Evolutionary conservation across 2,113 vertebrate genomes (phyloP).

Genomic region (Pangasianodon gigas): DNA sequence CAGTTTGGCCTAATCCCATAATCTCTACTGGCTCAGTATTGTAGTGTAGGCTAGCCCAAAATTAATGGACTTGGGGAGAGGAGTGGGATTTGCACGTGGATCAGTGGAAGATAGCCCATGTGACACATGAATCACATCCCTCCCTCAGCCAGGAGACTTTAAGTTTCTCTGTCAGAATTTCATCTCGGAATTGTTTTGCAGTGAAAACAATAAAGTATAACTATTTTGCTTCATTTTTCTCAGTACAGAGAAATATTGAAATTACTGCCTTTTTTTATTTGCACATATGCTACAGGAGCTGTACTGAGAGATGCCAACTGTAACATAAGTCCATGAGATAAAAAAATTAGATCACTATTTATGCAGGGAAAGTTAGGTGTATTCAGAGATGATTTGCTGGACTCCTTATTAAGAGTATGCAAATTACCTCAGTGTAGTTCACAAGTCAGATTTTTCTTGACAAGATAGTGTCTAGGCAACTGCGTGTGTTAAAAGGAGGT

Average conservation of each 20-base stretch:
- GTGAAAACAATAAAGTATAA: not conserved
- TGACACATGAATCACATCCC: constrained; percentile 19
- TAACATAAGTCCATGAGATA: too few species aligned
- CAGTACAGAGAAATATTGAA: not conserved
- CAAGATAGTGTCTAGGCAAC: not conserved
- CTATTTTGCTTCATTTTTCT: not conserved
- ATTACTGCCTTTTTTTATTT: not conserved
- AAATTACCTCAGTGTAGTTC: not conserved
- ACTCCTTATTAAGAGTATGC: too few species aligned
- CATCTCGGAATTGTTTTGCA: not conserved
- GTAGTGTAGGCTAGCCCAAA: constrained; percentile 29
- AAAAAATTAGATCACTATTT: not conserved
- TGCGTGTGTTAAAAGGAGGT: not conserved
- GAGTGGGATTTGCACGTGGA: constrained; percentile 34
- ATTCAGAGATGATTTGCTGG: not conserved
- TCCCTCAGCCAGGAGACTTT: not conserved
- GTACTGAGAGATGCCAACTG: not conserved
- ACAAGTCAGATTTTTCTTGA: too few species aligned
- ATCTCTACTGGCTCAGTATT: constrained; percentile 38
- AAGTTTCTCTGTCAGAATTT: not conserved
- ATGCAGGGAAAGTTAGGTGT: too few species aligned
- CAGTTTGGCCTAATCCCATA: constrained; percentile 28
- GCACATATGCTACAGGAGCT: not conserved
- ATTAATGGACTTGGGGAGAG: constrained; percentile 38
- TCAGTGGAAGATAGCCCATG: not conserved